Percentiles rank a stretch among this genome's conserved stretches.
Conservation (phyloP, 2,113 vertebrate genomes). For the Gallinago media region DNA sequence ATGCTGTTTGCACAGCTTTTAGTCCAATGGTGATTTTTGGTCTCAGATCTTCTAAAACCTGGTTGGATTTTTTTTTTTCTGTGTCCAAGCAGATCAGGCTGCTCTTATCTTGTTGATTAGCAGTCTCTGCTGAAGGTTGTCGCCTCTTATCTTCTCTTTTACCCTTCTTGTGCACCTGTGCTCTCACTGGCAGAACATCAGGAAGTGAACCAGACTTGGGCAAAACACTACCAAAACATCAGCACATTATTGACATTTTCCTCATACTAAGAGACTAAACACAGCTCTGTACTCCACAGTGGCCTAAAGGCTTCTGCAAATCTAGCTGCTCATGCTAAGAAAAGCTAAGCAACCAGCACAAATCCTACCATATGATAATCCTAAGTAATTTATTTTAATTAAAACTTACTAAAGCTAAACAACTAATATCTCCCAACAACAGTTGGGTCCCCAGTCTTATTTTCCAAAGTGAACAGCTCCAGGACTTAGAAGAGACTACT, state of each 20-base stretch:
- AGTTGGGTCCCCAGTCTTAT: not conserved
- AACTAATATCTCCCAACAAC: not conserved
- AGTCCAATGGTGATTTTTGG: not conserved
- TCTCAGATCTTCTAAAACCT: not conserved
- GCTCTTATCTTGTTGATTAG: not conserved
- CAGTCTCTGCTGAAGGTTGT: not conserved
- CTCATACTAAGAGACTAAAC: not conserved
- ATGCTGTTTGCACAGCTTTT: not conserved
- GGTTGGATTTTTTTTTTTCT: not conserved
- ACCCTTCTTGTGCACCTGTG: not conserved
- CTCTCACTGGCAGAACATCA: not conserved
- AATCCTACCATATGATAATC: not conserved
- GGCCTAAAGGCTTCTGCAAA: not conserved
- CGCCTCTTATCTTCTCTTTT: not conserved
- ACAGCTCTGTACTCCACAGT: not conserved
- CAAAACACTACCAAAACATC: not conserved
- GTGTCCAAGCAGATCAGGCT: not conserved
- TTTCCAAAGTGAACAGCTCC: not conserved
- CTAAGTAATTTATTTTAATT: not conserved
- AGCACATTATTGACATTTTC: not conserved
- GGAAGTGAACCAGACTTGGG: not conserved
- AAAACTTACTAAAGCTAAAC: not conserved
- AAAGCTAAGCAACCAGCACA: not conserved
- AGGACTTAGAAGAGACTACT: not conserved
- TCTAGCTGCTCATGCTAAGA: not conserved